Base-by-base conservation (phyloP, 1,140 invertebrate genomes). In the Ruditapes philippinarum region DNA sequence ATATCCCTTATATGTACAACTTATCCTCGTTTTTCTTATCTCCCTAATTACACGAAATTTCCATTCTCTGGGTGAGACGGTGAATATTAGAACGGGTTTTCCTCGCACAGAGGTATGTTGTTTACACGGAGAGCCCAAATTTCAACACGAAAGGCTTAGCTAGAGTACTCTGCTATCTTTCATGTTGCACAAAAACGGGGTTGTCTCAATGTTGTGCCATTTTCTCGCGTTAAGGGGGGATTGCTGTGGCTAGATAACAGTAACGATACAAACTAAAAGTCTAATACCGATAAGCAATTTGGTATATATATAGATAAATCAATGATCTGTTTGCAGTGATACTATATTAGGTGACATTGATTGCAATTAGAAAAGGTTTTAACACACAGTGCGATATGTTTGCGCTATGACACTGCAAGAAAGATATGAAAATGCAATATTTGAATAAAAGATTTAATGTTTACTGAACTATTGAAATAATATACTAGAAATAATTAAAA, bases 41-140 rank as follows among this genome's bases (percentile, higher is more conserved):
- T 65, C 5, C 57, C 33, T 68, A 80, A 88, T 88, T 88, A 88
- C 85, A 79, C 74, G 36, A 78, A 40, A 65, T 60, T 88, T 33
- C 68, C 28, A 79, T 79, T 65, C 76, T 54, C n/a, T 42, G 54
- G 42, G 85, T 76, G 28, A 88, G 60, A 62, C 57, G 19, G 25
- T 54, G 40, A 42, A 33, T 33, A 57, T 19, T 40, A 70, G 11
- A 25, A 2, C 31, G 57, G 40, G 68, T 7, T 60, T 31, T 68
- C 74, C 33, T 78, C 38, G n/a, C 60, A 79, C 85, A 40, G 19
- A 80, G 85, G 85, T 88, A 88, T 88, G 85, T 65, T 88, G 85
- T 88, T 88, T 88, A 88, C 85, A 80, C 85, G 76, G 25, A 65
- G 38, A 57, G 85, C 40, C 62, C 57, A 88, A 80, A 88, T 88